Conservation (phyloP, 2,888 invertebrate species). For the Liodrosophila aerea region DNA sequence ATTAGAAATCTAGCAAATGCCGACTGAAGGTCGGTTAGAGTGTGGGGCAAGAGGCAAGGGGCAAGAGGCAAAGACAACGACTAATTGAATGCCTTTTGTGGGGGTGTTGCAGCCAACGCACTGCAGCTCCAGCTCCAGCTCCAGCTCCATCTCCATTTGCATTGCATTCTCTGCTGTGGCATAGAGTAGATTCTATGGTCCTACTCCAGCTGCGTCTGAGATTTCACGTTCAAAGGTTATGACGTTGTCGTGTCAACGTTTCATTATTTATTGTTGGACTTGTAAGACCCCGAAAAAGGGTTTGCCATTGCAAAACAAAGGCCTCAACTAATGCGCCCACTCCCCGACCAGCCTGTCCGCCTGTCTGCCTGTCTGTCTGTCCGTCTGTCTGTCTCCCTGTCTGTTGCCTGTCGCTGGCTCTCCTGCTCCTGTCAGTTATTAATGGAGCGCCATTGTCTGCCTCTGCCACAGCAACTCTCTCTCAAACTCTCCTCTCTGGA, state of each 20-base stretch:
- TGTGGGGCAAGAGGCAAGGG: not conserved
- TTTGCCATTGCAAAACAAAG: conserved; percentile 73
- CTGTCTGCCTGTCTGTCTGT: conserved; percentile 12
- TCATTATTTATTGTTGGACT: conserved; percentile 78
- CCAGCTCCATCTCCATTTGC: not conserved
- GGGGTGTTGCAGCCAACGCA: conserved; percentile 23
- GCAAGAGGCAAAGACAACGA: conserved; percentile 16
- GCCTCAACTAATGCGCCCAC: conserved; percentile 68
- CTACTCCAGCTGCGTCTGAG: conserved; percentile 36
- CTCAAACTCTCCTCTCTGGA: conserved; percentile 2
- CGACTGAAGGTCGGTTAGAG: conserved; percentile 16
- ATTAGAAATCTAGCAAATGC: conserved; percentile 10
- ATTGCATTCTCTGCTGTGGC: too few species aligned
- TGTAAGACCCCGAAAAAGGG: conserved; percentile 54
- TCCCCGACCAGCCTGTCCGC: conserved; percentile 40
- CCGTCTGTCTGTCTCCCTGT: conserved; percentile 37
- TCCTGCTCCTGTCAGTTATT: conserved; percentile 69
- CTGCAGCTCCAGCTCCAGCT: not conserved
- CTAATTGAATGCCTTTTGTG: conserved; percentile 62
- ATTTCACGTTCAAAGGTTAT: conserved; percentile 81
- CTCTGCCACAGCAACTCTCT: too few species aligned
- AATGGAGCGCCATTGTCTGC: conserved; percentile 71
- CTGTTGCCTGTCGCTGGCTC: conserved; percentile 1
- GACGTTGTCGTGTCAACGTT: conserved; percentile 81
- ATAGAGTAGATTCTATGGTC: not conserved